Base-by-base conservation (phyloP, 2,888 invertebrate genomes). In the Frankliniella intonsa region DNA sequence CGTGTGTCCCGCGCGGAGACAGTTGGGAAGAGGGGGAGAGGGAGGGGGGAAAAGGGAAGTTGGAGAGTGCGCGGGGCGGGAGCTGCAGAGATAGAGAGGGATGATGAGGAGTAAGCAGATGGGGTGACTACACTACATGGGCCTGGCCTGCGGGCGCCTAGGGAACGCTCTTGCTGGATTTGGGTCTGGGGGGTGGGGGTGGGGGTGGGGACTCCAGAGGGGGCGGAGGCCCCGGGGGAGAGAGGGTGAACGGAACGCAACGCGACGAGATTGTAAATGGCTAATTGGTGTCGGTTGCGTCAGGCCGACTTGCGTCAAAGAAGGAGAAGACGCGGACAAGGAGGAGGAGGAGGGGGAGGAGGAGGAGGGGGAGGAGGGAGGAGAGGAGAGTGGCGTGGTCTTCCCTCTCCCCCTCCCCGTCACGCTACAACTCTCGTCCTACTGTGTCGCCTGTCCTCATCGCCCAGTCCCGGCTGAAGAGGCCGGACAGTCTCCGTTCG, bases 281-380 rank as follows among this genome's bases (percentile, higher is more conserved):
- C 69, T 69, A 69, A 69, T 69, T 69, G 69, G 69, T 19, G 69
- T n/a, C 69, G 69, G 69, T 69, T 69, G 69, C 69, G 69, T 69
- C 69, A 69, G 69, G 69, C 69, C 11, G 69, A 22, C 22, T 69
- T 69, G 69, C 69, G 69, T 69, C 69, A 69, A 55, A 55, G 55
- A 17, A 55, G 55, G 17, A 17, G 17, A 17, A 69, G 69, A 22
- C 22, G 69, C 69, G 69, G n/a, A 5, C 3, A 69, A 17, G 14
- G 62, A 14, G 7, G 62, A 11, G 69, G 22, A 69, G 69, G 22
- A 25, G 5, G 81, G 11, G 81, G 0, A 9, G 51, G 81, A 25
- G 38, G 51, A 51, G 51, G 17, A 55, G 55, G 55, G 55, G 17
- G 55, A 8, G 55, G 17, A 8, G 55, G 38, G 38, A 38, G 38